Evolutionary conservation across 2,113 vertebrate species (phyloP).

Genomic region (Myiagra hebetior): DNA sequence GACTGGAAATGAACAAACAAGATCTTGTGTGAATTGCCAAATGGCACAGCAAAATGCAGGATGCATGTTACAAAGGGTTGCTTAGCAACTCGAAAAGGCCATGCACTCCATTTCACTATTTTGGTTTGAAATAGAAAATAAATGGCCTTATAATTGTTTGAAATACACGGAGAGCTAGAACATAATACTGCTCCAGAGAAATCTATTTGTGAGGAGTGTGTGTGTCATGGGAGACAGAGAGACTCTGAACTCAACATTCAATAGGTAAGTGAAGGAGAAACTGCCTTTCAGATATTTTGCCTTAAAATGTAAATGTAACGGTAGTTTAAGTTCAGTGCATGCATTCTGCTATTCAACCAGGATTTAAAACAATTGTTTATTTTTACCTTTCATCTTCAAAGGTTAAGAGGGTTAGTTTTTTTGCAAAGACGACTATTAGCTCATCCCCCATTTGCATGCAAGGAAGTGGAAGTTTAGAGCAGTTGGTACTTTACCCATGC

Average conservation of each 20-base stretch:
- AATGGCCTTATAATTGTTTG: constrained; percentile 38
- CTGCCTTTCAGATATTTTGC: constrained; percentile 16
- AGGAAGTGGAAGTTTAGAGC: constrained; percentile 23
- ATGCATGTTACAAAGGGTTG: constrained; percentile 38
- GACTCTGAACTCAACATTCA: constrained; percentile 33
- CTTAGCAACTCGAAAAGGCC: constrained; percentile 53
- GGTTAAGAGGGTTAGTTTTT: neutral
- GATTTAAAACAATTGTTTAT: constrained; percentile 47
- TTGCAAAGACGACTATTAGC: neutral
- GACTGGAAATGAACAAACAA: constrained; percentile 68
- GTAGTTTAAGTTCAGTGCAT: constrained; percentile 18
- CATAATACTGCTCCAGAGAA: constrained; percentile 20
- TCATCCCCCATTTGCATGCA: neutral
- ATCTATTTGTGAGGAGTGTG: neutral
- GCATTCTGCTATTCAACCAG: constrained; percentile 7
- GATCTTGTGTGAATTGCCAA: constrained; percentile 53
- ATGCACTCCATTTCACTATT: constrained; percentile 47
- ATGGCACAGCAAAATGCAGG: constrained; percentile 54
- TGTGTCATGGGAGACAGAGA: neutral
- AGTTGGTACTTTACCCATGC: neutral
- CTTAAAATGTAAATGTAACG: constrained; percentile 31
- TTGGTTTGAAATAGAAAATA: constrained; percentile 52
- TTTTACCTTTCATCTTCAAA: constrained; percentile 37
- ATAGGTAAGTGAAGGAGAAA: constrained; percentile 33
- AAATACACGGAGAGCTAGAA: constrained; percentile 22